Evolutionary conservation across 2,797 vertebrate species (phyloP).

Genomic region (Diglossa cyanea): DNA sequence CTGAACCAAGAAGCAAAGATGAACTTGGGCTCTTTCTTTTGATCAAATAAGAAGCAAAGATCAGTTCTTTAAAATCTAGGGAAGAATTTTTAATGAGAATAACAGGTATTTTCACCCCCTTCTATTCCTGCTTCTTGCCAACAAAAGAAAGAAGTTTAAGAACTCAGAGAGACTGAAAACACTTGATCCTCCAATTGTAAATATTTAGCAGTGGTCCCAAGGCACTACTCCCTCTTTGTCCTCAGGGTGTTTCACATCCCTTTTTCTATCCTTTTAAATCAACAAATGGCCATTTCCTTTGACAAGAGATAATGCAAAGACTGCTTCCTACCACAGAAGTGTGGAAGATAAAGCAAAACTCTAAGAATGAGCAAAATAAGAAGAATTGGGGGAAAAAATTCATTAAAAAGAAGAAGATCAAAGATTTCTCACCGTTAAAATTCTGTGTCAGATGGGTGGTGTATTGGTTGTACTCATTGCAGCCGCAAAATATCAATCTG

Average conservation of each 20-base stretch:
- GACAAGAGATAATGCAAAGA: background rate
- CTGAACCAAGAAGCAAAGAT: background rate
- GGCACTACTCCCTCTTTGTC: background rate
- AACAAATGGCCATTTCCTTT: background rate
- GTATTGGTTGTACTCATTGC: background rate
- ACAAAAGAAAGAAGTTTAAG: background rate
- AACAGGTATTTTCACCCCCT: background rate
- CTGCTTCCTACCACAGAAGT: background rate
- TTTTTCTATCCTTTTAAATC: background rate
- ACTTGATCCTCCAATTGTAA: background rate
- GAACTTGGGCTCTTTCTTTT: background rate
- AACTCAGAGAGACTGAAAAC: background rate
- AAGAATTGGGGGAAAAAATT: background rate
- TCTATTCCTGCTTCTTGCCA: fast-evolving
- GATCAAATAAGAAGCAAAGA: background rate
- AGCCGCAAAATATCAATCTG: background rate
- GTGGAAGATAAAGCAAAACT: background rate
- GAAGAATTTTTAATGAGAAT: background rate
- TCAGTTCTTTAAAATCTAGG: background rate
- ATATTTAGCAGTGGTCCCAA: background rate
- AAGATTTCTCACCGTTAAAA: background rate
- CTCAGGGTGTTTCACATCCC: background rate
- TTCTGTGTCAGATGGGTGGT: background rate
- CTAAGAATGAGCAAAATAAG: background rate
- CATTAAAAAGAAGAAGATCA: background rate